A percentile compares a stretch with the other conserved stretches of the same genome.
Evolutionary conservation across 2,113 vertebrate genomes (phyloP).

Genomic region (Xiphorhynchus elegans): DNA sequence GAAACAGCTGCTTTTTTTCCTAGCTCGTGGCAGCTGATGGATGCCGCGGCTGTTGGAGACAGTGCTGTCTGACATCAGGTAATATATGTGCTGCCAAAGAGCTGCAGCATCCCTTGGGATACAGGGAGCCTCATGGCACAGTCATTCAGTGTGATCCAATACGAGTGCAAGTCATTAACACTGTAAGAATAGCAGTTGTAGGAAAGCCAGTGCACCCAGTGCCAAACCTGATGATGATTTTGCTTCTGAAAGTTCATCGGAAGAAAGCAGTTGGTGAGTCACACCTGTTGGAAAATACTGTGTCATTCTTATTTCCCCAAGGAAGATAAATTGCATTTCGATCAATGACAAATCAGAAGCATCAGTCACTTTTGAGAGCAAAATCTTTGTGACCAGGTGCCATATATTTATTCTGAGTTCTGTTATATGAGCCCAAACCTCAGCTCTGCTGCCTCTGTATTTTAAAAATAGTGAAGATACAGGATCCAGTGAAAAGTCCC

Average conservation of each 20-base stretch:
- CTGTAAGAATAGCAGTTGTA: not conserved
- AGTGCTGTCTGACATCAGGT: slow-evolving; percentile 15
- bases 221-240: not conserved
- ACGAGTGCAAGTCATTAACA: slow-evolving; percentile 1
- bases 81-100: not conserved
- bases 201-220: not conserved
- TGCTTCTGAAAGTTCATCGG: not conserved
- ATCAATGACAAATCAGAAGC: not conserved
- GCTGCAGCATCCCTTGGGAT: slow-evolving; percentile 6
- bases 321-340: not conserved
- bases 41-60: slow-evolving; percentile 26
- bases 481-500: not conserved
- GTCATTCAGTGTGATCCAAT: not conserved
- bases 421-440: not conserved
- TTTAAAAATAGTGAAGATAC: not conserved
- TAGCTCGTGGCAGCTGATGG: slow-evolving; percentile 9
- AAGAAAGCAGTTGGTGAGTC: not conserved
- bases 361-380: not conserved
- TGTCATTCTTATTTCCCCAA: not conserved
- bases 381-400: not conserved
- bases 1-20: slow-evolving; percentile 56
- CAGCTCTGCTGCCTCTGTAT: not conserved
- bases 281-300: not conserved
- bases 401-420: not conserved
- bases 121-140: not conserved